A percentile compares a stretch with the other conserved stretches of the same genome.
Conservation (phyloP, 1,140 invertebrate species). For the Thereuonema tuberculata region DNA sequence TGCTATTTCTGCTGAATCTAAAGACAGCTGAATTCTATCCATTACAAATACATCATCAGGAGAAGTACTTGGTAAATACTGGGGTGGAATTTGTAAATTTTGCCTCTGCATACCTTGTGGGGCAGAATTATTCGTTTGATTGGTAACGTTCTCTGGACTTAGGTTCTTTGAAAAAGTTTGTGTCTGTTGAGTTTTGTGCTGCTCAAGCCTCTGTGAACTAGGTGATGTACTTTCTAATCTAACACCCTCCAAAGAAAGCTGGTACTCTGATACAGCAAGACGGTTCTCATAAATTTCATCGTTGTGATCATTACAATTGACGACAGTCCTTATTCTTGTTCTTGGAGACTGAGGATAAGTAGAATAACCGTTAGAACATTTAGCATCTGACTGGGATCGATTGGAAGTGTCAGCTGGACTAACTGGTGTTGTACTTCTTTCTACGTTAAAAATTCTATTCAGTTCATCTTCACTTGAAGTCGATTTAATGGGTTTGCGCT, state of each 20-base stretch:
- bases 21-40: too few species aligned
- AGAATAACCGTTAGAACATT: not conserved
- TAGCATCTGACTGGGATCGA: not conserved
- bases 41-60: not conserved
- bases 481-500: conserved; percentile 14
- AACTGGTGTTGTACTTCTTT: conserved; percentile 20
- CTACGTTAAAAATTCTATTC: conserved; percentile 33
- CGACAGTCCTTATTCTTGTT: conserved; percentile 46
- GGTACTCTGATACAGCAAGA: conserved; percentile 26
- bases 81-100: too few species aligned
- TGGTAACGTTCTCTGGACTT: too few species aligned
- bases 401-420: not conserved
- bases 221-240: too few species aligned
- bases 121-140: too few species aligned
- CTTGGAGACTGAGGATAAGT: conserved; percentile 35
- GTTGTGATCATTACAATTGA: conserved; percentile 19
- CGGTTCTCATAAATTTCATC: conserved; percentile 30
- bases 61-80: not conserved
- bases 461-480: conserved; percentile 28
- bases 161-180: too few species aligned
- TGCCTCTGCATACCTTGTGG: too few species aligned
- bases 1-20: too few species aligned
- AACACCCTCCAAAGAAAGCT: too few species aligned
- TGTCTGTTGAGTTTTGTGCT: too few species aligned
- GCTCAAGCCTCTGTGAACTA: too few species aligned